Conservation (phyloP, 2,113 vertebrate species). For the Catharus fuscescens region DNA sequence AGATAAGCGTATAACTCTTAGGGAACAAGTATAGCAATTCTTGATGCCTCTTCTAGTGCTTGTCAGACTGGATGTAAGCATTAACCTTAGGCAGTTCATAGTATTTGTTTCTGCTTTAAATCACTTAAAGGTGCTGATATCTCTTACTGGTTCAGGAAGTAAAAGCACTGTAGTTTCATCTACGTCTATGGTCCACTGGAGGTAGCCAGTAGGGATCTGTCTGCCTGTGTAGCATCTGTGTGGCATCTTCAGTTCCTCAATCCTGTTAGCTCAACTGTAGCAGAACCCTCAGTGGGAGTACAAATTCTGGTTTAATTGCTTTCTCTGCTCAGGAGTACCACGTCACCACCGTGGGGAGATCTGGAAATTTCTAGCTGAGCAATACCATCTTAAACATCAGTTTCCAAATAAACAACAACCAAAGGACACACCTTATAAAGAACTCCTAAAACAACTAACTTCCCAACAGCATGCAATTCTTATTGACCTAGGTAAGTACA, state of each 20-base stretch:
- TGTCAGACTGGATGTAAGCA: neutral
- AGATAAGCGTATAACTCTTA: neutral
- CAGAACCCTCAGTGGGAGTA: neutral
- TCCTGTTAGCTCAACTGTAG: neutral
- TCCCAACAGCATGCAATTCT: constrained; percentile 98
- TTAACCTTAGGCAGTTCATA: neutral
- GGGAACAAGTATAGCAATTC: neutral
- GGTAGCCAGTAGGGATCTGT: neutral
- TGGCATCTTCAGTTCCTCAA: neutral
- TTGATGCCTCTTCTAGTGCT: neutral
- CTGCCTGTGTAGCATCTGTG: neutral
- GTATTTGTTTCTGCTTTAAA: neutral
- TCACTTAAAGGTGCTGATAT: neutral
- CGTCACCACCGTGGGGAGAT: constrained; percentile 94
- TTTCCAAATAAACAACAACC: constrained; percentile 81
- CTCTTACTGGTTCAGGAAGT: neutral
- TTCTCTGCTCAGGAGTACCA: constrained; percentile 83
- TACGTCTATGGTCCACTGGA: neutral
- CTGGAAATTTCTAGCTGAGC: constrained; percentile 95
- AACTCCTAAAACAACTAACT: constrained; percentile 93
- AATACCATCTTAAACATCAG: constrained; percentile 86
- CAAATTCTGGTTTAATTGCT: neutral
- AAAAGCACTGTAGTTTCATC: neutral
- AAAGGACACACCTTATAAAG: constrained; percentile 89
- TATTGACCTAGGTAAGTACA: constrained; percentile 90